Base-by-base conservation (phyloP, 2,888 invertebrate genomes). In the Andrena dorsata region DNA sequence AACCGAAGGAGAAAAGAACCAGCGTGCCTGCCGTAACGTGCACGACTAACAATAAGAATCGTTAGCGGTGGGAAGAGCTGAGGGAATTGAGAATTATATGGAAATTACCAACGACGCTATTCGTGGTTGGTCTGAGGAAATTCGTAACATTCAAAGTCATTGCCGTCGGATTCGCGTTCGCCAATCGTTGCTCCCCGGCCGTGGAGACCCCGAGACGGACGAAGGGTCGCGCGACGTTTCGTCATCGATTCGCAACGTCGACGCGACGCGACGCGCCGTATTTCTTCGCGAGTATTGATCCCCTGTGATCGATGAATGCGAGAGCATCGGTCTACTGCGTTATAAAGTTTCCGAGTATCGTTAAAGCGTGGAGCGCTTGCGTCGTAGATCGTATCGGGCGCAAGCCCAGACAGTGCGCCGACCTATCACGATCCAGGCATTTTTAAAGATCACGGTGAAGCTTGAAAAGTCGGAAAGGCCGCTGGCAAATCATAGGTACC, bases 41-140 rank as follows among this genome's bases (percentile, higher is more conserved):
- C 79, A 81, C 88, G 89, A 90, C 88, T 86, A 88, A 88, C 85
- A 82, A 86, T 89, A 89, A 90, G 85, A 84, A 84, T 89, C 85
- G 80, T 73, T 76, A 82, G 70, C 74, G 56, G 56, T 76, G 87
- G 84, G 81, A 88, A 88, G 87, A 82, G 68, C 83, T 41, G 66
- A 64, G 80, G 0, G 28, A 73, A 90, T 90, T 90, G 83, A 0
- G 35, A 73, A 90, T 90, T 89, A 88, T 86, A 88, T 89, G 89
- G 69, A 86, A 90, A 90, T 89, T 89, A 70, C 35, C 30, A 49
- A 41, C 65, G 79, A 73, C 72, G 77, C 80, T 76, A 79, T 79
- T 83, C 76, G 65, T 61, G 20, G 61, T 47, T 16, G 47, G 30
- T 28, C 32, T 6, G 7, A 51, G 47, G n/a, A 69, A 74, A 64